Percentiles rank a stretch among this genome's conserved stretches.
phyloP scores from a whole-genome alignment of 2,113 vertebrate species.

The Quiscalus mexicanus region DNA sequence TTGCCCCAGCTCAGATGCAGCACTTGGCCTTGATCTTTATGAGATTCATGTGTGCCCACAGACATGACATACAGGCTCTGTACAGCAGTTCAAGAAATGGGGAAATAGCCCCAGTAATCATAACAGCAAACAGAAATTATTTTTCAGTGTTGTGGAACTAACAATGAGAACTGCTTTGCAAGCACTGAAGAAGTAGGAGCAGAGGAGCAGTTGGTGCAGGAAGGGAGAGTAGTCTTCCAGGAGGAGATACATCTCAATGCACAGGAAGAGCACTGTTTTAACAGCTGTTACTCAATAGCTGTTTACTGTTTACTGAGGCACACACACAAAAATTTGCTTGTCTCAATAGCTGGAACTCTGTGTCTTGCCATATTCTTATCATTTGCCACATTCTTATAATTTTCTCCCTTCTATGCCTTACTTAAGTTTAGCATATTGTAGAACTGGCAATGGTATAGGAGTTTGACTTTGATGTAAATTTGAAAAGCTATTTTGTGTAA shows the following conservation, averaged over 20 bases:
- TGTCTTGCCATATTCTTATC: background rate
- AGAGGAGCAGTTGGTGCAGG: background rate
- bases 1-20: fast-evolving
- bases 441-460: background rate
- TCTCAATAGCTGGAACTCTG: background rate
- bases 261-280: background rate
- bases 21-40: background rate
- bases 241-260: background rate
- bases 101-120: fast-evolving
- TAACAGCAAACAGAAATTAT: background rate
- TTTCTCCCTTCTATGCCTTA: background rate
- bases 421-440: background rate
- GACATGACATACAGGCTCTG: background rate
- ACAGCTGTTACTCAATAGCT: background rate
- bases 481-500: background rate
- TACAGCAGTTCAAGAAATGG: background rate
- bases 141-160: background rate
- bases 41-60: background rate
- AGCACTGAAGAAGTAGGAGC: background rate
- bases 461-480: background rate
- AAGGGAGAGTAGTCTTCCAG: background rate
- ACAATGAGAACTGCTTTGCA: fast-evolving
- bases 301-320: background rate
- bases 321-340: background rate
- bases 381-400: background rate